Evolutionary conservation across 2,888 invertebrate genomes (phyloP).

Genomic region (Caenorhabditis angaria): DNA sequence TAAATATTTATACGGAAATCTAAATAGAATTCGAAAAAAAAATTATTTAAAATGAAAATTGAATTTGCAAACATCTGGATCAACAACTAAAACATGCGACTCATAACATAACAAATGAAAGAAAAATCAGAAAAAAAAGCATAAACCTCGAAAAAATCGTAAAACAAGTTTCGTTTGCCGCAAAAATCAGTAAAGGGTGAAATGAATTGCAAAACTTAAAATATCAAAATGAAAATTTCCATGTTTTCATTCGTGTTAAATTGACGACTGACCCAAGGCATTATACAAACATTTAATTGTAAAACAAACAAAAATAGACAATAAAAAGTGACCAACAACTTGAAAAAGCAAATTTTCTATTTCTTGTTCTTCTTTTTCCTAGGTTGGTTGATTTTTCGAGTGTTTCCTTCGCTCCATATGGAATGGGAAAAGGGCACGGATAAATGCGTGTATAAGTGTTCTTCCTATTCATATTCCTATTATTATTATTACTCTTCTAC

Average conservation of each 20-base stretch:
- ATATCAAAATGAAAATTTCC: neutral
- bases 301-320: constrained; percentile 4
- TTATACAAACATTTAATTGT: neutral
- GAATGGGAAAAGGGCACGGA: constrained; percentile 28
- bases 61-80: no score
- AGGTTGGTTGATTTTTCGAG: constrained; percentile 4
- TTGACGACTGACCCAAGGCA: neutral
- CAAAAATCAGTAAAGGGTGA: no score
- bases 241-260: no score
- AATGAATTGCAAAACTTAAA: neutral
- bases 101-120: no score
- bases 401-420: constrained; percentile 3
- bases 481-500: no score
- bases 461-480: neutral
- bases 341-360: constrained; percentile 1
- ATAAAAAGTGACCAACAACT: constrained; percentile 4
- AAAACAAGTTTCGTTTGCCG: no score
- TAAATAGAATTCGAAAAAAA: no score
- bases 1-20: no score
- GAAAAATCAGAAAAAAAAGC: no score
- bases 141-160: no score
- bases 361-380: neutral
- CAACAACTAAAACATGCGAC: no score
- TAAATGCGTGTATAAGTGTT: constrained; percentile 38
- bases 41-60: no score